These are phyloP conservation scores for Acrobasis repandana DNA, from an alignment of 2,888 invertebrate species.

Conservation along the genomic window DNA sequence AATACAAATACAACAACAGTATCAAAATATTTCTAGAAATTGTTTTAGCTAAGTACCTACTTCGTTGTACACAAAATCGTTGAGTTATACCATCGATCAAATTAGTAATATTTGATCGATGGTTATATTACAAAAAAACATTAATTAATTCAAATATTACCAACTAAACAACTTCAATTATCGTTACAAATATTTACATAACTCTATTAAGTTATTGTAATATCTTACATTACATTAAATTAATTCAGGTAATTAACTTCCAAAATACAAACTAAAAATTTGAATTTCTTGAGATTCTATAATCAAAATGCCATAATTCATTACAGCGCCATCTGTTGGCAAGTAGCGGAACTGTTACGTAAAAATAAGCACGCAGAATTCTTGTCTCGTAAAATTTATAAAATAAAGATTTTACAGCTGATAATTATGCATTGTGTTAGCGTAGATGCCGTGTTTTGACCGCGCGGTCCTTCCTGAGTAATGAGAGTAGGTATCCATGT, in stretches of 20 bases:
- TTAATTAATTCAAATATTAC: conserved; percentile 19
- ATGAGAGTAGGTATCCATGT: conserved; percentile 90
- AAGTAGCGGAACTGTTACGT: conserved; percentile 14
- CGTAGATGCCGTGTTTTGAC: conserved; percentile 85
- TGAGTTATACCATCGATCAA: conserved; percentile 18
- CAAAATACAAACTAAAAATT: background rate
- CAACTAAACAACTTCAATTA: conserved; percentile 20
- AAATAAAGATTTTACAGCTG: conserved; percentile 72
- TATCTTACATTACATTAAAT: conserved; percentile 24
- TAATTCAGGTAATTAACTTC: conserved; percentile 26
- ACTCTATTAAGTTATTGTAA: conserved; percentile 18
- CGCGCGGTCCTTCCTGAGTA: conserved; percentile 88
- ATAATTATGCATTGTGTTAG: conserved; percentile 87
- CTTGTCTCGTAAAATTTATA: background rate
- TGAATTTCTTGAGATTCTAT: background rate
- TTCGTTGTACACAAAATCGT: conserved; percentile 17
- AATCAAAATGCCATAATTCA: conserved; percentile 32
- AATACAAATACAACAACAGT: conserved; percentile 32
- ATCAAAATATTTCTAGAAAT: background rate
- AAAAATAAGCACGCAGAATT: background rate
- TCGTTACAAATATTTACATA: conserved; percentile 23
- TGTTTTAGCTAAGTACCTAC: background rate
- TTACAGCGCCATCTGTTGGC: conserved; percentile 42
- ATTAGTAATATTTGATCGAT: no score
- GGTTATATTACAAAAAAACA: no score